Conservation (phyloP, 2,113 vertebrate genomes). For the Cnemophilus loriae region DNA sequence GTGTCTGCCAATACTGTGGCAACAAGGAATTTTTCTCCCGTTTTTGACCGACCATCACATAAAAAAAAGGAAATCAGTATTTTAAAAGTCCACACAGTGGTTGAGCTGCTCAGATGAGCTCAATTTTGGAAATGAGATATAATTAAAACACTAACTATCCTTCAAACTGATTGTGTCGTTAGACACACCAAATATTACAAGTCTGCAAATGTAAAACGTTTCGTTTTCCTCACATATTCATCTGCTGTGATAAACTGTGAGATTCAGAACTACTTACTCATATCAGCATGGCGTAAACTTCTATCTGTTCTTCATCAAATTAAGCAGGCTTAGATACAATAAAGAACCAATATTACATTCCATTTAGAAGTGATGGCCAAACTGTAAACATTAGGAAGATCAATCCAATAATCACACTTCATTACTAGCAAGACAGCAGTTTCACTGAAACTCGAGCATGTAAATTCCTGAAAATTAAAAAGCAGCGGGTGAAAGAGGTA, state of each 20-base stretch:
- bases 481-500: accelerated
- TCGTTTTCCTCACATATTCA: not conserved
- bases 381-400: not conserved
- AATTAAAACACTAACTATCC: not conserved
- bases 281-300: not conserved
- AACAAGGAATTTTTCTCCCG: not conserved
- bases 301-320: not conserved
- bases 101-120: not conserved
- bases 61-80: not conserved
- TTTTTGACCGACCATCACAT: not conserved
- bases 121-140: not conserved
- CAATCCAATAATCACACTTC: not conserved
- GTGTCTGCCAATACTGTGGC: not conserved
- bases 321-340: not conserved
- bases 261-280: not conserved
- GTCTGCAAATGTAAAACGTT: not conserved
- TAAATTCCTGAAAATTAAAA: not conserved
- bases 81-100: not conserved
- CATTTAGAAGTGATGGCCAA: not conserved
- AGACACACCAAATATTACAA: not conserved
- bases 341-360: not conserved
- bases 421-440: not conserved
- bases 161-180: not conserved
- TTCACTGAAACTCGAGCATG: not conserved
- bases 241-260: not conserved